Conservation (phyloP, 2,797 vertebrate genomes). For the Danio kyathit region DNA sequence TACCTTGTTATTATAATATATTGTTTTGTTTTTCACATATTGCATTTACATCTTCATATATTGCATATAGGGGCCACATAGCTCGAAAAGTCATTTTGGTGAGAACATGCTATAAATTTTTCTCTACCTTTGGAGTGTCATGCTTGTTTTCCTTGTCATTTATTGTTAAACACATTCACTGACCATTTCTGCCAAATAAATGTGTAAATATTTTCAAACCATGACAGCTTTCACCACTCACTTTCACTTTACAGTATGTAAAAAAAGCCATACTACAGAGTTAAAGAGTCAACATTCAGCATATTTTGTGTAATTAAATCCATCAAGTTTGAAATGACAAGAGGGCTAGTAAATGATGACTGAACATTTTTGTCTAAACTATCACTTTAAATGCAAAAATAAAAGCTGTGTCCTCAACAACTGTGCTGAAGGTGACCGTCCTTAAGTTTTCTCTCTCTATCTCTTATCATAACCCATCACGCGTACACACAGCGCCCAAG, state of each 20-base stretch:
- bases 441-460: not conserved
- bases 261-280: too few species aligned
- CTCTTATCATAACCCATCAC: constrained; percentile 30
- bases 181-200: too few species aligned
- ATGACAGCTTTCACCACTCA: constrained; percentile 11
- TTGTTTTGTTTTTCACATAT: too few species aligned
- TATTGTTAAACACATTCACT: too few species aligned
- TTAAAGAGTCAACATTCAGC: not conserved
- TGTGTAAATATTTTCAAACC: too few species aligned
- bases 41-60: too few species aligned
- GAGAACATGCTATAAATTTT: too few species aligned
- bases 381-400: not conserved
- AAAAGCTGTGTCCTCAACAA: not conserved
- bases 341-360: not conserved
- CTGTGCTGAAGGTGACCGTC: constrained; percentile 7
- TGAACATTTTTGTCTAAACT: not conserved
- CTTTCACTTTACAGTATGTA: not conserved
- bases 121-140: too few species aligned
- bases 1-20: too few species aligned
- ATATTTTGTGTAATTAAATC: not conserved
- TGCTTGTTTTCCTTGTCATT: too few species aligned
- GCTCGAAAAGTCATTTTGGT: too few species aligned
- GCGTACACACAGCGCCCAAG: constrained; percentile 24
- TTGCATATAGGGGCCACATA: too few species aligned
- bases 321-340: not conserved